Conservation (phyloP, 2,797 vertebrate genomes). For the Acanthurus lineatus region DNA sequence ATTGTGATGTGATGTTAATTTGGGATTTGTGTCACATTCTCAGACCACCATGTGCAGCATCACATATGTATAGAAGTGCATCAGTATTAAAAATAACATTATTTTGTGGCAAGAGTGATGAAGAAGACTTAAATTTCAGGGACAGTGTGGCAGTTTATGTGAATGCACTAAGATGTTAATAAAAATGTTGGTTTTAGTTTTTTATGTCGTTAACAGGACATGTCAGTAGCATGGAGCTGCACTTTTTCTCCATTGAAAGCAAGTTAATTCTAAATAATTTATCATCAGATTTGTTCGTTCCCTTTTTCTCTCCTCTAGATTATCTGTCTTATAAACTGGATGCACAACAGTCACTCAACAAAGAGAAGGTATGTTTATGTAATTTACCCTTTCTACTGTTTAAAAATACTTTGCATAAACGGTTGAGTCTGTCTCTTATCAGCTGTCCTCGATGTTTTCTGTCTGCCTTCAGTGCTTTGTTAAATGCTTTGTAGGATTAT, state of each 20-base stretch:
- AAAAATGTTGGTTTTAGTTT: not conserved
- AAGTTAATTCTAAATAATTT: not conserved
- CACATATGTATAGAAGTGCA: not conserved
- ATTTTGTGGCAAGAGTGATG: not conserved
- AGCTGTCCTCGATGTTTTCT: not conserved
- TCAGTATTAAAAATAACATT: not conserved
- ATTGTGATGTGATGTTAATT: not conserved
- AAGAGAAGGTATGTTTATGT: slow-evolving; percentile 91
- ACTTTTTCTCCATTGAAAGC: not conserved
- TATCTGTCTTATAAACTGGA: slow-evolving; percentile 97
- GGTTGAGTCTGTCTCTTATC: not conserved
- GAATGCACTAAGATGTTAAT: not conserved
- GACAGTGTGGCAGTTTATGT: not conserved
- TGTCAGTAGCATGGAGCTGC: not conserved
- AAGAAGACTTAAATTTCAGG: not conserved
- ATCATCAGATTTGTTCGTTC: not conserved
- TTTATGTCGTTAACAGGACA: not conserved
- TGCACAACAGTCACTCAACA: slow-evolving; percentile 95
- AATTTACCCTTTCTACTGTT: too few species aligned
- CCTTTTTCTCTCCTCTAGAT: slow-evolving; percentile 85
- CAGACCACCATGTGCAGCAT: not conserved
- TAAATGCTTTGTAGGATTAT: not conserved
- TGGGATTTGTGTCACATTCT: too few species aligned
- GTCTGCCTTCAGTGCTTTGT: not conserved
- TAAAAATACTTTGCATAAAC: not conserved